Evolutionary conservation across 1,140 invertebrate species (phyloP).

Genomic region (Ylistrum balloti): DNA sequence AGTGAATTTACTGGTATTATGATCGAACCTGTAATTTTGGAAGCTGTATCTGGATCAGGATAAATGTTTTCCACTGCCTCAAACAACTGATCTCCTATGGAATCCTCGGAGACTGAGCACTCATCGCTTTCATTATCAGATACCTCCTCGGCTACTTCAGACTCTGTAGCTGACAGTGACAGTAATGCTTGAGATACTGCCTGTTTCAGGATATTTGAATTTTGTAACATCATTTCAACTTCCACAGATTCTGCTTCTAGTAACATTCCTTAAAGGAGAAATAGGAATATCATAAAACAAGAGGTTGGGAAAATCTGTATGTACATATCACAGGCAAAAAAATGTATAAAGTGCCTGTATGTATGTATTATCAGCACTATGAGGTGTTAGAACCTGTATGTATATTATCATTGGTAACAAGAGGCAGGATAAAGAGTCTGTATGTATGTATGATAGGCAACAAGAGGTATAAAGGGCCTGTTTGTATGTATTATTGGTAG

Average conservation of each 20-base stretch:
- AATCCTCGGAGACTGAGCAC: not conserved
- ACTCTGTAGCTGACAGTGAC: not conserved
- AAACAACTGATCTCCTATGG: constrained; percentile 48
- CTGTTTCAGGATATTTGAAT: constrained; percentile 39
- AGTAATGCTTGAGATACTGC: constrained; percentile 42
- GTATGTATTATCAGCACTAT: no score
- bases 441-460: not conserved
- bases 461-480: not conserved
- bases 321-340: not conserved
- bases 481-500: not conserved
- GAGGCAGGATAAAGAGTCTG: no score
- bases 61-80: constrained; percentile 42
- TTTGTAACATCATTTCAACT: constrained; percentile 46
- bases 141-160: constrained; percentile 45
- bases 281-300: not conserved
- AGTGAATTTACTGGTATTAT: no score
- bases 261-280: constrained; percentile 65
- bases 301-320: no score
- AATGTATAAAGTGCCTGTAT: not conserved
- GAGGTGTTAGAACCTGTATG: no score
- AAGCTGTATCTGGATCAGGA: constrained; percentile 47
- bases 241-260: constrained; percentile 57
- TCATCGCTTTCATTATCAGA: not conserved
- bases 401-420: no score
- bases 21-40: constrained; percentile 53